Base-by-base conservation (phyloP, 2,113 vertebrate genomes). In the Lucifuga dentata region DNA sequence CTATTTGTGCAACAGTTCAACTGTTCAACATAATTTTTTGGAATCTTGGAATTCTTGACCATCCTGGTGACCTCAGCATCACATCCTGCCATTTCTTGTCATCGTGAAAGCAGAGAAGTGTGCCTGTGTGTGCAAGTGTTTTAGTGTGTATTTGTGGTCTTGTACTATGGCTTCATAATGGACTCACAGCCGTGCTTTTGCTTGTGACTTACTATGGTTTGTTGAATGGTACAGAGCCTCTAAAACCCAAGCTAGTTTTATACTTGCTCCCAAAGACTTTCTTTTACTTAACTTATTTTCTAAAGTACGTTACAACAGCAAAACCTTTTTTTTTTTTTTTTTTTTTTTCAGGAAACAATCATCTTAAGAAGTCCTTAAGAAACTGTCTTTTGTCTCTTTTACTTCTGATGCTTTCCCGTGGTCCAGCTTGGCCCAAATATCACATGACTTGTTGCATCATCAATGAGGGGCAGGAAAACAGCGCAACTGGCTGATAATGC, bases 41-140 rank as follows among this genome's bases (percentile, higher is more conserved):
- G 81, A 87, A 87, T 82, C 71, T 21, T 43, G 26, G 88, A 88
- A 89, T 91, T 88, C 78, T 86, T 87, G 82, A 43, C 13, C 57
- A 46, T 51, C 71, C 16, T n/a, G 17, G 2, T 11, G 32, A 52
- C 48, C 16, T 55, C 8, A 35, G 2, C 19, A 40, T 68, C 48
- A 33, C 2, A 2, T 36, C 32, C 44, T 17, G 3, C 51, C 60
- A 59, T 63, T 39, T 38, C 17, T 61, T 13, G 32, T 44, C 29
- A 15, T 33, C 8, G n/a, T 68, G 51, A 49, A 8, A 17, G 35
- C 33, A 10, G 44, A 11, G 19, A 16, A 10, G 2, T 49, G 29
- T 40, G 10, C 15, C 9, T 12, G 33, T 56, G 55, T 78, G 50
- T 65, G 24, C 50, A 1, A 13, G 9, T 68, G 24, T 57, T 49